phyloP scores from a whole-genome alignment of 2,888 invertebrate species.

The Leucoma salicis region DNA sequence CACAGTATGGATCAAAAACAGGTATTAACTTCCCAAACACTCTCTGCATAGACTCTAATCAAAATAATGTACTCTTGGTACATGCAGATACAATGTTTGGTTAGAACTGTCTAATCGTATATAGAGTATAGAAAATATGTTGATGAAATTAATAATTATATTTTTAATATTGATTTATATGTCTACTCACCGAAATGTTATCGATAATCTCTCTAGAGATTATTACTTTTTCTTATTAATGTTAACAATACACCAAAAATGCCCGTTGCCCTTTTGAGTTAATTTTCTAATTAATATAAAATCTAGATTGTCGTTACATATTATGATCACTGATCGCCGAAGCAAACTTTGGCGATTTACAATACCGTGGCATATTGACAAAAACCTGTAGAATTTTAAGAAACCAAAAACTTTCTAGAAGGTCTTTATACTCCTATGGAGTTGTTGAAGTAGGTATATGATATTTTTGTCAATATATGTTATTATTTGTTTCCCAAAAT shows the following conservation, averaged over 20 bases:
- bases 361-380: slow-evolving; percentile 13
- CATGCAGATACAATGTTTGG: no score
- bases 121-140: no score
- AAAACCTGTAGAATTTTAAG: slow-evolving; percentile 6
- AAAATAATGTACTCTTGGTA: no score
- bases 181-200: no score
- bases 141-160: no score
- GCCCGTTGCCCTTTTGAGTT: slow-evolving; percentile 33
- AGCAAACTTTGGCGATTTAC: slow-evolving; percentile 14
- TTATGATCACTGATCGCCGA: slow-evolving; percentile 27
- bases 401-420: neutral
- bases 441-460: neutral
- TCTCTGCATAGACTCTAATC: no score
- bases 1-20: no score
- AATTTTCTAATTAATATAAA: slow-evolving; percentile 47
- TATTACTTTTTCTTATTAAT: no score
- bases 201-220: no score
- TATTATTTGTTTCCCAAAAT: neutral
- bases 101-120: no score
- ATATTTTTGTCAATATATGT: neutral
- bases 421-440: neutral
- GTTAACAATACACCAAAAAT: slow-evolving; percentile 24
- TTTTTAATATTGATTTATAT: no score
- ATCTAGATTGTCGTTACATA: slow-evolving; percentile 35
- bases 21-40: no score